Percentiles rank a stretch among this genome's conserved stretches.
phyloP scores from a whole-genome alignment of 53 echinoderm and acorn worm genomes.

The Temnopleurus reevesii region DNA sequence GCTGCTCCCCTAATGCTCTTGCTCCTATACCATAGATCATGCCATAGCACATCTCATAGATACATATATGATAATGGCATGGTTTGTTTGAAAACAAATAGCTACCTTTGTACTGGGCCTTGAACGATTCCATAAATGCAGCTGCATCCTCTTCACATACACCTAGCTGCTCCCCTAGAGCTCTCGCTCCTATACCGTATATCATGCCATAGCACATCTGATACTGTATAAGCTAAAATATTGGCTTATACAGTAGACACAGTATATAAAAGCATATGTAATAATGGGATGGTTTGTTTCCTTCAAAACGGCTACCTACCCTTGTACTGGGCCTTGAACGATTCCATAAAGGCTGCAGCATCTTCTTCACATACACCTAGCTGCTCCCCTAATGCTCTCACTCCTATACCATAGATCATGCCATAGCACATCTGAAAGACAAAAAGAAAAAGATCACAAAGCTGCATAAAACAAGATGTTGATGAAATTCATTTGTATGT shows the following conservation, averaged over 20 bases:
- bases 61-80: too few relatives aligned
- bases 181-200: conserved; percentile 95
- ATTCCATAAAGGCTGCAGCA: conserved; percentile 90
- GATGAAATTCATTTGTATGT: too few relatives aligned
- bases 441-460: too few relatives aligned
- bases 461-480: too few relatives aligned
- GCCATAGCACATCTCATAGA: conserved; percentile 99
- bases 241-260: too few relatives aligned
- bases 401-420: conserved; percentile 94
- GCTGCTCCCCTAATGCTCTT: conserved; percentile 86
- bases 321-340: conserved; percentile 84
- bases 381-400: conserved; percentile 81
- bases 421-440: conserved; percentile 94
- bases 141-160: conserved; percentile 88
- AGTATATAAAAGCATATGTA: too few relatives aligned
- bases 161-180: conserved; percentile 91
- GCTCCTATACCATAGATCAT: conserved; percentile 98
- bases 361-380: conserved; percentile 82
- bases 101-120: conserved; percentile 92
- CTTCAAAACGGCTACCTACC: conserved; percentile 70
- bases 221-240: too few relatives aligned
- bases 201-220: conserved; percentile 99
- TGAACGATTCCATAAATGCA: conserved; percentile 96
- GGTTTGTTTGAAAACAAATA: too few relatives aligned
- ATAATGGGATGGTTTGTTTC: too few relatives aligned